Evolutionary conservation across 2,797 vertebrate species (phyloP).

Genomic region (Nannoperca obscura): DNA sequence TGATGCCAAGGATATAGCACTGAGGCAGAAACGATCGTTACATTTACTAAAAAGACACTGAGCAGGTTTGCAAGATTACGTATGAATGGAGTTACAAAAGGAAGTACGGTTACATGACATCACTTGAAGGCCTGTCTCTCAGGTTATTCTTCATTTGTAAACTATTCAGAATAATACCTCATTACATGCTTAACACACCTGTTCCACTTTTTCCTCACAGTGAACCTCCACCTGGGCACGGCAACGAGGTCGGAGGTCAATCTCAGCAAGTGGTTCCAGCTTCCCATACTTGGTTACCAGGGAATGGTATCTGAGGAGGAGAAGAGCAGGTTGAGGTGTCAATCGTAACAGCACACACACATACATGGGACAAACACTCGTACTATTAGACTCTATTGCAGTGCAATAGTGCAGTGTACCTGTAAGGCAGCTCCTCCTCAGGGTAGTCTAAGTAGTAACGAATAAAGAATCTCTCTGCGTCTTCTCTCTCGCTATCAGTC

Average conservation of each 20-base stretch:
- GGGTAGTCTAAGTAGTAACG: slow-evolving; percentile 92
- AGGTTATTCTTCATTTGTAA: not conserved
- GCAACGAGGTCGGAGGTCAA: slow-evolving; percentile 95
- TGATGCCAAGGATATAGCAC: not conserved
- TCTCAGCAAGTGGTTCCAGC: slow-evolving; percentile 94
- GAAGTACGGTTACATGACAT: not conserved
- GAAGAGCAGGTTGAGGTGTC: slow-evolving; percentile 1
- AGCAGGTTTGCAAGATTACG: not conserved
- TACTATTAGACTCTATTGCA: not conserved
- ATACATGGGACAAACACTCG: slow-evolving; percentile 6
- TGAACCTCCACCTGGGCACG: slow-evolving; percentile 94
- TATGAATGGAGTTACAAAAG: not conserved
- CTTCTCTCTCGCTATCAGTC: slow-evolving; percentile 92
- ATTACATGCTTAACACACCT: slow-evolving; percentile 70
- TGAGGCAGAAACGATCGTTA: not conserved
- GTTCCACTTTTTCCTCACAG: slow-evolving; percentile 93
- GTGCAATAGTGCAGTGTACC: slow-evolving; percentile 43
- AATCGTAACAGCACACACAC: not conserved
- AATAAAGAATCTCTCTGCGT: slow-evolving; percentile 97
- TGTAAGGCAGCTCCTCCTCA: slow-evolving; percentile 87
- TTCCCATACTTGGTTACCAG: slow-evolving; percentile 96
- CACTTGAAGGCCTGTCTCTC: not conserved
- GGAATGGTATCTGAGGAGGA: slow-evolving; percentile 89
- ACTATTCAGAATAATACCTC: not conserved
- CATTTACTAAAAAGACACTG: not conserved